Evolutionary conservation across 2,888 invertebrate genomes (phyloP).

Genomic region (Volucella inflata): DNA sequence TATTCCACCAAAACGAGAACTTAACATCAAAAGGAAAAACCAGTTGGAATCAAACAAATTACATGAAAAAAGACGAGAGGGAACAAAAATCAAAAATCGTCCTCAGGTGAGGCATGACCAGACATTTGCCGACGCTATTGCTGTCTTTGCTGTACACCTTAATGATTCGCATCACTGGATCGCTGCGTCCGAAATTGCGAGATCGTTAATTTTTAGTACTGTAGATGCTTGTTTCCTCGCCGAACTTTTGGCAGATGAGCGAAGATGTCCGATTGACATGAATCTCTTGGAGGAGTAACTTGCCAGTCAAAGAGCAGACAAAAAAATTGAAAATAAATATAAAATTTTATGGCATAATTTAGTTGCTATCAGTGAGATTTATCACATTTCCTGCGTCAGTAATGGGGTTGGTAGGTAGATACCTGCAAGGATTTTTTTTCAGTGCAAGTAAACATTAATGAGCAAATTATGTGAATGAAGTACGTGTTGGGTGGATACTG

Average conservation of each 20-base stretch:
- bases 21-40: constrained; percentile 56
- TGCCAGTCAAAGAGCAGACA: constrained; percentile 5
- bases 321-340: constrained; percentile 75
- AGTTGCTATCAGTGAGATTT: constrained; percentile 69
- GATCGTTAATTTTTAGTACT: constrained; percentile 71
- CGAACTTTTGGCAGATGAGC: background rate
- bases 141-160: constrained; percentile 55
- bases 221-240: constrained; percentile 15
- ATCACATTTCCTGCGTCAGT: constrained; percentile 56
- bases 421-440: background rate
- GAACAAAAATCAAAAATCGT: constrained; percentile 34
- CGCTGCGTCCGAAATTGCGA: constrained; percentile 73
- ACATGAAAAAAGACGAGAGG: background rate
- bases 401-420: background rate
- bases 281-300: background rate
- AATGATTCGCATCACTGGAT: constrained; percentile 72
- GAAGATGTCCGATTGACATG: no score
- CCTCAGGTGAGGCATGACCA: constrained; percentile 64
- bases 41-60: constrained; percentile 52
- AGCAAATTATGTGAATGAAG: constrained; percentile 66
- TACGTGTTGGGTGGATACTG: constrained; percentile 50
- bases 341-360: constrained; percentile 76
- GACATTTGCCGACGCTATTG: constrained; percentile 61
- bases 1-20: constrained; percentile 33
- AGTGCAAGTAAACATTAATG: constrained; percentile 27